phyloP scores from a whole-genome alignment of 2,113 vertebrate species.

The Tenrec ecaudatus region DNA sequence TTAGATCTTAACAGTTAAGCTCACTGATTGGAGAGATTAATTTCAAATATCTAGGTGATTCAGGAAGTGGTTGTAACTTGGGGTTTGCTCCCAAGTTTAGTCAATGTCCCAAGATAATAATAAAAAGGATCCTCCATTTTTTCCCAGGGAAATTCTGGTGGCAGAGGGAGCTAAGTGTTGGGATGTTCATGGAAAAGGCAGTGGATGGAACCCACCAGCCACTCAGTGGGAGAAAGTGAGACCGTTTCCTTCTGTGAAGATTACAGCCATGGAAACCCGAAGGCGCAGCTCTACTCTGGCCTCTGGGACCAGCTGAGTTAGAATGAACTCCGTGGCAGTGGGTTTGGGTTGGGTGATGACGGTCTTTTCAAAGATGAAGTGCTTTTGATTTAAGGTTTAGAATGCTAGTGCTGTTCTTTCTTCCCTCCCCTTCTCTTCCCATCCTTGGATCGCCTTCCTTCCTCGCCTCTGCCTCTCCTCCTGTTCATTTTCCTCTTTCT shows the following conservation, averaged over 20 bases:
- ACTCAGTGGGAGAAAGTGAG: too few relatives aligned
- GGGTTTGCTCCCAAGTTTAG: neutral
- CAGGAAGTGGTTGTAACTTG: constrained; percentile 11
- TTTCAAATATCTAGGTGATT: constrained; percentile 31
- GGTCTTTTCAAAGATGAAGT: constrained; percentile 38
- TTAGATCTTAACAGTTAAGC: neutral
- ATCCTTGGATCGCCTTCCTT: too few relatives aligned
- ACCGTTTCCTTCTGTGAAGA: too few relatives aligned
- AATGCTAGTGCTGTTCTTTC: neutral
- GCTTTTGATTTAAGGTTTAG: constrained; percentile 23
- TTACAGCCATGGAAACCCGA: too few relatives aligned
- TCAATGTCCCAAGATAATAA: neutral
- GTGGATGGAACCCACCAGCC: too few relatives aligned
- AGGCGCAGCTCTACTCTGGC: too few relatives aligned
- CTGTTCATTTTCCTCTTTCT: neutral
- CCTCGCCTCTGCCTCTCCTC: neutral
- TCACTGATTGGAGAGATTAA: constrained; percentile 13
- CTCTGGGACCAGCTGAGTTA: too few relatives aligned
- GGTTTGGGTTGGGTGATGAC: too few relatives aligned
- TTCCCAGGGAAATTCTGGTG: too few relatives aligned
- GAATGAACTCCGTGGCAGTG: too few relatives aligned
- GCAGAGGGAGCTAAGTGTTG: too few relatives aligned
- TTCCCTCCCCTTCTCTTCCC: neutral
- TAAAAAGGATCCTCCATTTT: neutral
- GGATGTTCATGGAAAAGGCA: too few relatives aligned